Percentiles rank a stretch among this genome's conserved stretches.
Conservation (phyloP, 2,797 vertebrate species). For the Miichthys miiuy region DNA sequence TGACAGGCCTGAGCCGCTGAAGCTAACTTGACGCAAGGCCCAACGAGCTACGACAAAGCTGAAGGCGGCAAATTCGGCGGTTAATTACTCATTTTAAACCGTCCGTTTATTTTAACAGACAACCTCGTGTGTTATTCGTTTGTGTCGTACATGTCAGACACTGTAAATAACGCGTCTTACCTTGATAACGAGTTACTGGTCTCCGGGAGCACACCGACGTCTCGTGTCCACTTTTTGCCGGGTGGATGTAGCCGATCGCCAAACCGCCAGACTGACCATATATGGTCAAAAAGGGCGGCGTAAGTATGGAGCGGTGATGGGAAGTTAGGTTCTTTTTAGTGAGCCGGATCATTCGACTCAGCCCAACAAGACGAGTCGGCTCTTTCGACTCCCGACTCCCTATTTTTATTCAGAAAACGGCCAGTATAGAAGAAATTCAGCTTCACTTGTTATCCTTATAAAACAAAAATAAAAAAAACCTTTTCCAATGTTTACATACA, state of each 20-base stretch:
- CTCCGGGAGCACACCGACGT: conserved; percentile 64
- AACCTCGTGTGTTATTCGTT: rapidly evolving
- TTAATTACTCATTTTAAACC: neutral
- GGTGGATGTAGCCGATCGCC: conserved; percentile 72
- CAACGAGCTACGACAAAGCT: conserved; percentile 5
- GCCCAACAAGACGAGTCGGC: too few relatives aligned
- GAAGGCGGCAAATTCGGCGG: conserved; percentile 21
- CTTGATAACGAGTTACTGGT: conserved; percentile 40
- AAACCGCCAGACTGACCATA: conserved; percentile 77
- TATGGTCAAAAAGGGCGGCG: conserved; percentile 72
- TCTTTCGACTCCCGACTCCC: too few relatives aligned
- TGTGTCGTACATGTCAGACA: neutral
- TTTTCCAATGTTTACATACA: too few relatives aligned
- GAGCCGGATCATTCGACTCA: too few relatives aligned
- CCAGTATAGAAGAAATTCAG: too few relatives aligned
- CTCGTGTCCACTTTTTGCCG: conserved; percentile 82
- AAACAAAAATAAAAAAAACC: too few relatives aligned
- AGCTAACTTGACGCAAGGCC: conserved; percentile 71
- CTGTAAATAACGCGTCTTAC: conserved; percentile 39
- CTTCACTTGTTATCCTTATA: too few relatives aligned
- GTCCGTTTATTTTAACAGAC: rapidly evolving
- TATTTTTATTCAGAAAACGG: too few relatives aligned
- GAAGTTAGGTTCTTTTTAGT: too few relatives aligned
- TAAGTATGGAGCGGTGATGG: too few relatives aligned
- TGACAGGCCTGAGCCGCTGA: conserved; percentile 61